Conservation (phyloP, 1,140 invertebrate genomes). For the Galleria mellonella region DNA sequence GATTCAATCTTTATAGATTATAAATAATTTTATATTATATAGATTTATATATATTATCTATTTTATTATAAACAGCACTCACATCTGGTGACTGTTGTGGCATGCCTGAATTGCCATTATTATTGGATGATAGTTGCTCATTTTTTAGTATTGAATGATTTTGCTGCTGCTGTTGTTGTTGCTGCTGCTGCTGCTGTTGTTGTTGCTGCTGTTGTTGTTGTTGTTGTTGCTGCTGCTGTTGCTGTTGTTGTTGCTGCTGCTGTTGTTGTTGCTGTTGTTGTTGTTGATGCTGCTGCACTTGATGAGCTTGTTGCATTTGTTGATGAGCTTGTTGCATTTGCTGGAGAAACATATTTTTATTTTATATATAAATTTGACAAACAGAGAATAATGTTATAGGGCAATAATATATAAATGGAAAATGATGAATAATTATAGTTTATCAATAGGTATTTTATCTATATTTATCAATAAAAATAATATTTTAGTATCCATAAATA, state of each 20-base stretch:
- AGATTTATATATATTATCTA: too few relatives aligned
- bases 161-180: slow-evolving; percentile 58
- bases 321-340: slow-evolving; percentile 33
- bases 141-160: slow-evolving; percentile 27
- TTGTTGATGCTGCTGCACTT: slow-evolving; percentile 38
- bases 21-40: too few relatives aligned
- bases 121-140: slow-evolving; percentile 43
- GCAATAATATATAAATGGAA: too few relatives aligned
- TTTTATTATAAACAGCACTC: slow-evolving; percentile 10
- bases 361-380: neutral
- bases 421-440: too few relatives aligned
- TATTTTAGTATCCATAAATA: too few relatives aligned
- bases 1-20: too few relatives aligned
- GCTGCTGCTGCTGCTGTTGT: slow-evolving; percentile 55
- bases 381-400: slow-evolving; percentile 1
- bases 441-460: too few relatives aligned
- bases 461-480: too few relatives aligned
- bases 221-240: slow-evolving; percentile 34
- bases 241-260: slow-evolving; percentile 46
- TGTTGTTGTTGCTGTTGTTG: slow-evolving; percentile 28
- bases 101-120: slow-evolving; percentile 46
- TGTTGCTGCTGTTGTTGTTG: slow-evolving; percentile 50
- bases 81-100: slow-evolving; percentile 56
- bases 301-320: slow-evolving; percentile 56
- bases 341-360: too few relatives aligned